phyloP scores from a whole-genome alignment of 2,888 invertebrate species.

The Icerya purchasi region DNA sequence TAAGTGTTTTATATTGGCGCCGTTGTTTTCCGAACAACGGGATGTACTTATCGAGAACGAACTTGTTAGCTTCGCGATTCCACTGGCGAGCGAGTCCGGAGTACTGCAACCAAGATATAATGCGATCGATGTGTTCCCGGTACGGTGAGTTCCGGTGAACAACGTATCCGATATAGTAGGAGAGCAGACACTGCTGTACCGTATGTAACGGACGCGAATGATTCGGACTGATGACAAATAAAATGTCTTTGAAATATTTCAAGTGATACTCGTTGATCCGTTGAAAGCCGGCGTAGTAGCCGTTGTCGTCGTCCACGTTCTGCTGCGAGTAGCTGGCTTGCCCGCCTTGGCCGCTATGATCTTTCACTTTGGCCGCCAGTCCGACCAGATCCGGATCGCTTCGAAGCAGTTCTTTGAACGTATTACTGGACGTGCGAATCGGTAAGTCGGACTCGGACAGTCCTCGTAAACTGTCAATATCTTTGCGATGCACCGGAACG shows the following conservation, averaged over 20 bases:
- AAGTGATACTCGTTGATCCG: slow-evolving; percentile 15
- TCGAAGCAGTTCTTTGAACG: slow-evolving; percentile 23
- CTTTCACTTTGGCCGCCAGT: slow-evolving; percentile 5
- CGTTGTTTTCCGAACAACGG: background rate
- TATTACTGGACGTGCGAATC: slow-evolving; percentile 24
- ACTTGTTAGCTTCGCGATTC: slow-evolving; percentile 14
- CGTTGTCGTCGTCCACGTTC: slow-evolving; percentile 7
- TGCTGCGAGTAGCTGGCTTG: slow-evolving; percentile 9
- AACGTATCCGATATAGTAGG: slow-evolving; percentile 28
- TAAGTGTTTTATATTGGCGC: slow-evolving; percentile 7
- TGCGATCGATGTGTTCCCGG: slow-evolving; percentile 23
- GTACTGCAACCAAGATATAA: slow-evolving; percentile 22
- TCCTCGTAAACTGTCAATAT: slow-evolving; percentile 28
- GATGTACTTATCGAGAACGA: slow-evolving; percentile 12
- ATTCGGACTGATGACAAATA: slow-evolving; percentile 12
- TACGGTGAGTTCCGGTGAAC: slow-evolving; percentile 28
- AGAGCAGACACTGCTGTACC: slow-evolving; percentile 27
- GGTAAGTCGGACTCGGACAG: slow-evolving; percentile 25
- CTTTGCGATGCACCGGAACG: slow-evolving; percentile 26
- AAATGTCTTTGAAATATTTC: slow-evolving; percentile 16
- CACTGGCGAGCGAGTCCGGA: slow-evolving; percentile 14
- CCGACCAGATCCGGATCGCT: slow-evolving; percentile 14
- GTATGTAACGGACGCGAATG: slow-evolving; percentile 25
- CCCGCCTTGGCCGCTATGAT: too few species aligned
- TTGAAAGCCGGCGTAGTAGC: slow-evolving; percentile 15